These are phyloP conservation scores for Mirza zaza DNA, from an alignment of 2,113 vertebrate genomes.

Conservation along the genomic window DNA sequence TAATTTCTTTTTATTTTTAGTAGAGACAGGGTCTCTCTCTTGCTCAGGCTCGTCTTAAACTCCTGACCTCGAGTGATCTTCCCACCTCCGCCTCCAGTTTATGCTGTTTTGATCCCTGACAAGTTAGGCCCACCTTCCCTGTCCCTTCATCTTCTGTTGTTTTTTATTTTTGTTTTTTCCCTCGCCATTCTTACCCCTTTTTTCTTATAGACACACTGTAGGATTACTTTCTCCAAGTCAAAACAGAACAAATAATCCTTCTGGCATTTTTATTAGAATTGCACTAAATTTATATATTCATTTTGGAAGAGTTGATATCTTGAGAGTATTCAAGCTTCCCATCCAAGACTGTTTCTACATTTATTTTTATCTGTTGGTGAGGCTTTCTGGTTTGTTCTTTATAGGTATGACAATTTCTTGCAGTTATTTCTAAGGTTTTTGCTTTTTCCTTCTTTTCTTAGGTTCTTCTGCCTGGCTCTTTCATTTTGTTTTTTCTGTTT, in stretches of 20 bases:
- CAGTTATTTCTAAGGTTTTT: background rate
- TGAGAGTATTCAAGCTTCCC: background rate
- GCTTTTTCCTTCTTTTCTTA: background rate
- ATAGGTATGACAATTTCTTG: background rate
- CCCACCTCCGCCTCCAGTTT: background rate
- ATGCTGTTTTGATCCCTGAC: background rate
- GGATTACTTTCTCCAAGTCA: background rate
- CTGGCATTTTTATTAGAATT: background rate
- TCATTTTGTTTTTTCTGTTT: background rate
- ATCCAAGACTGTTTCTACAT: background rate
- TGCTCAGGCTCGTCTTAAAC: too few species aligned
- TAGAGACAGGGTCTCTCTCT: too few species aligned
- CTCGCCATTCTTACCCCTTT: background rate
- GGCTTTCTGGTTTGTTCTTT: background rate
- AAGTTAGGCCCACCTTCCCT: background rate
- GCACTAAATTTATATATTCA: background rate
- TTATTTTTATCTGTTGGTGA: slow-evolving; percentile 30
- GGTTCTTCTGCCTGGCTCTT: background rate
- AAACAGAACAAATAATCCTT: background rate
- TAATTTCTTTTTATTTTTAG: too few species aligned
- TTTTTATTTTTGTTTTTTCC: background rate
- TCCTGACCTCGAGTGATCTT: too few species aligned
- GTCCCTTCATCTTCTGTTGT: background rate
- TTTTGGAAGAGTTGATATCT: background rate
- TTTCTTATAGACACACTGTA: background rate